phyloP scores from a whole-genome alignment of 2,797 vertebrate genomes.

The Liparis tanakae region DNA sequence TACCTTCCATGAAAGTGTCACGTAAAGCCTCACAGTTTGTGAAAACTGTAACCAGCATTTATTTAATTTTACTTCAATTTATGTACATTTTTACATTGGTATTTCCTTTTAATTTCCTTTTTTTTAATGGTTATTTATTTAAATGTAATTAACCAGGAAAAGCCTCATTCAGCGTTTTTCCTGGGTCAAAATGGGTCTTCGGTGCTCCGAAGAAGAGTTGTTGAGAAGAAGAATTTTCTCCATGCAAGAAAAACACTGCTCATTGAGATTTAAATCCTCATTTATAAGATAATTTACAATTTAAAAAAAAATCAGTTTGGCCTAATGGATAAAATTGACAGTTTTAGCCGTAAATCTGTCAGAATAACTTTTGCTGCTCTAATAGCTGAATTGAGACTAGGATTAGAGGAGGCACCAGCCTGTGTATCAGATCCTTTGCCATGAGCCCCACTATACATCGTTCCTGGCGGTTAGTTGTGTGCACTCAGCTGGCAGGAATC shows the following conservation, averaged over 20 bases:
- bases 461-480: constrained; percentile 35
- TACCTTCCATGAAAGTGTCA: not conserved
- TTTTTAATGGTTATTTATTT: too few species aligned
- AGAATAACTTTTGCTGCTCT: constrained; percentile 8
- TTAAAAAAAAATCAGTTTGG: not conserved
- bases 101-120: not conserved
- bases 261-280: too few species aligned
- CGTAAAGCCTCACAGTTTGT: not conserved
- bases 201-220: too few species aligned
- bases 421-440: constrained; percentile 25
- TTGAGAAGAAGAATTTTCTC: too few species aligned
- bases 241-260: too few species aligned
- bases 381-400: constrained; percentile 8
- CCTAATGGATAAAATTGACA: not conserved
- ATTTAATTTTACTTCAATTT: not conserved
- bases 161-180: too few species aligned
- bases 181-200: too few species aligned
- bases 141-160: too few species aligned
- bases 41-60: not conserved
- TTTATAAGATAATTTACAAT: not conserved
- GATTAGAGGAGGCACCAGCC: constrained; percentile 38
- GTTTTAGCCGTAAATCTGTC: constrained; percentile 3
- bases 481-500: constrained; percentile 57
- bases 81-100: too few species aligned
- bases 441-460: constrained; percentile 45